A percentile compares a stretch with the other conserved stretches of the same genome.
phyloP scores from a whole-genome alignment of 2,888 invertebrate species.

The Meiosimyza platycephala region DNA sequence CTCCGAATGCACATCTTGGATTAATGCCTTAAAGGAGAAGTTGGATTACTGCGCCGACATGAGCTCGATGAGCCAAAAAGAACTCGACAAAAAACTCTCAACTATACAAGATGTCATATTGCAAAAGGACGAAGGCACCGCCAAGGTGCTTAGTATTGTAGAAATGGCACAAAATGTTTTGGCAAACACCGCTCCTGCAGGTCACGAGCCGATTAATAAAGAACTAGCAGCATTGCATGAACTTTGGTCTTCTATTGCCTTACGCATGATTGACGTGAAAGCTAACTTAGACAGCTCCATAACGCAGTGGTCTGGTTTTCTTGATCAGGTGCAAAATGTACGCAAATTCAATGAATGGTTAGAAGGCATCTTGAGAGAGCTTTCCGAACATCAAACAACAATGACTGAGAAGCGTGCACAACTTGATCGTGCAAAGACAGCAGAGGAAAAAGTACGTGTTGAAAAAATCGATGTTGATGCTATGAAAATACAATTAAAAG shows the following conservation, averaged over 20 bases:
- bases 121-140: constrained; percentile 93
- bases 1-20: constrained; percentile 84
- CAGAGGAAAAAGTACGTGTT: constrained; percentile 89
- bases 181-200: constrained; percentile 89
- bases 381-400: constrained; percentile 80
- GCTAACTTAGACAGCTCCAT: constrained; percentile 88
- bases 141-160: constrained; percentile 87
- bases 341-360: constrained; percentile 85
- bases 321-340: constrained; percentile 88
- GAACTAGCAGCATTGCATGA: constrained; percentile 85
- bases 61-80: constrained; percentile 84
- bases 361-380: constrained; percentile 78
- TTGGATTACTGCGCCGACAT: constrained; percentile 88
- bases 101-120: constrained; percentile 86
- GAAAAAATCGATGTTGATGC: constrained; percentile 91
- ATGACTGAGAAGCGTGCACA: constrained; percentile 89
- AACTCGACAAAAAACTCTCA: constrained; percentile 85
- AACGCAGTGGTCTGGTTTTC: constrained; percentile 89
- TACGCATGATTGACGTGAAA: constrained; percentile 92
- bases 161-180: constrained; percentile 91
- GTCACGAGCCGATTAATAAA: constrained; percentile 88
- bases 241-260: constrained; percentile 87
- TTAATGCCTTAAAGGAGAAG: constrained; percentile 84
- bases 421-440: constrained; percentile 83
- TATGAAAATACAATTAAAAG: constrained; percentile 83